Base-by-base conservation (phyloP, 2,797 vertebrate species). In the Myripristis jacobus region DNA sequence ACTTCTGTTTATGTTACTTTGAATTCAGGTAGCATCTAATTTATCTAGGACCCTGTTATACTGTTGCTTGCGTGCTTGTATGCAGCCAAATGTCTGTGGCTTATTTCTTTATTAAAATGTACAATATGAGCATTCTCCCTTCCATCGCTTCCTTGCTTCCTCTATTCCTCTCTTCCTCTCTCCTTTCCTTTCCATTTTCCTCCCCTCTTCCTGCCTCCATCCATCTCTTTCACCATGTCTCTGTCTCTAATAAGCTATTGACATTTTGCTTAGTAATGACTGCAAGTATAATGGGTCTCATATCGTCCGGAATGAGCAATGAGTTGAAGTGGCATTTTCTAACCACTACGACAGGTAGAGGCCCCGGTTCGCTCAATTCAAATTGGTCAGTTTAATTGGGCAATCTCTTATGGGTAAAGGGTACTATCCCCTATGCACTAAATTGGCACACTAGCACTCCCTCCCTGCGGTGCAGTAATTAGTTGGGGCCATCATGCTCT, bases 241-340 rank as follows among this genome's bases (percentile, higher is more conserved):
- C 66, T 66, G 65, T 77, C 61, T 80, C 56, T 77, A 87, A 88
- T 85, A 89, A 84, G 80, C 71, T 91, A 91, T 92, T 88, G 88
- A 84, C 89, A 88, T 88, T 85, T 85, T 91, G 80, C 82, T 91
- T 88, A 90, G 90, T 82, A 88, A 91, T 87, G 85, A 89, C 87
- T 85, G 75, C 56, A 75, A 80, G 83, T 84, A 80, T 90, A 89
- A 90, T 91, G 83, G 79, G 34, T 60, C 77, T 77, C 27, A 61
- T 66, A 75, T 81, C 51, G 46, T 81, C 64, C 46, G 8, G 77
- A 84, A 88, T 87, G 77, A 85, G 65, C 58, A 85, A 85, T 89
- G 79, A 90, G 85, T 87, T 73, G 58, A 87, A 86, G 82, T 86
- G 85, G 77, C 82, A 77, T 87, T 82, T 87, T 75, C 73, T 63